phyloP scores from a whole-genome alignment of 2,113 vertebrate species.

The Puntigrus tetrazona region DNA sequence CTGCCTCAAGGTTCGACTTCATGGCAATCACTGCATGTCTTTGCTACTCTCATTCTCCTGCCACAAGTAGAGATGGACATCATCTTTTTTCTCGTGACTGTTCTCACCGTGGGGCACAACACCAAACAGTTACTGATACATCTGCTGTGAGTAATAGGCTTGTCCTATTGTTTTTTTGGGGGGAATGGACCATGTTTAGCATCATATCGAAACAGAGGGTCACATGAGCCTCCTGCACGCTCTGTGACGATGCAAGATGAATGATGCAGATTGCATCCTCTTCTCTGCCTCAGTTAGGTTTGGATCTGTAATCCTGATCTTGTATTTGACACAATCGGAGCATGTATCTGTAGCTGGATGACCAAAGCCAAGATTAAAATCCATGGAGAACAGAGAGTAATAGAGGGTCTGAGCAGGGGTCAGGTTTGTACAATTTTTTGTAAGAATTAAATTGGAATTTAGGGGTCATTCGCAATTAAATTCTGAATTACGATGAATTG shows the following conservation, averaged over 20 bases:
- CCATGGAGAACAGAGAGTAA: not conserved
- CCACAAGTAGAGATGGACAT: constrained; percentile 23
- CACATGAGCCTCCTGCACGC: not conserved
- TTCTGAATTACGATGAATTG: no score
- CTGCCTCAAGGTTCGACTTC: no score
- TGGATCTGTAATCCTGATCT: constrained; percentile 5
- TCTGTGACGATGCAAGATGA: not conserved
- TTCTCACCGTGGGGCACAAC: not conserved
- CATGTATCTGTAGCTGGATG: constrained; percentile 26
- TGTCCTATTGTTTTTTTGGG: not conserved
- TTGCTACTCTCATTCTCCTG: constrained; percentile 19
- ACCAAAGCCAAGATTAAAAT: constrained; percentile 16
- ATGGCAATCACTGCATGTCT: no score
- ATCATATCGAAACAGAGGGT: not conserved
- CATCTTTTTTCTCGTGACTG: not conserved
- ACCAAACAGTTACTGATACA: not conserved
- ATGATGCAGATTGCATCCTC: not conserved
- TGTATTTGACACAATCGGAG: not conserved
- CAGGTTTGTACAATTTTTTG: not conserved
- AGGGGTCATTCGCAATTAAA: no score
- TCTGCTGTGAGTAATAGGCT: not conserved
- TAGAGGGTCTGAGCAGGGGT: not conserved
- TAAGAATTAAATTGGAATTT: no score
- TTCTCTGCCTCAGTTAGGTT: not conserved
- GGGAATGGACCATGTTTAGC: not conserved